phyloP scores from a whole-genome alignment of 2,113 vertebrate species.

The Leucopsar rothschildi region DNA sequence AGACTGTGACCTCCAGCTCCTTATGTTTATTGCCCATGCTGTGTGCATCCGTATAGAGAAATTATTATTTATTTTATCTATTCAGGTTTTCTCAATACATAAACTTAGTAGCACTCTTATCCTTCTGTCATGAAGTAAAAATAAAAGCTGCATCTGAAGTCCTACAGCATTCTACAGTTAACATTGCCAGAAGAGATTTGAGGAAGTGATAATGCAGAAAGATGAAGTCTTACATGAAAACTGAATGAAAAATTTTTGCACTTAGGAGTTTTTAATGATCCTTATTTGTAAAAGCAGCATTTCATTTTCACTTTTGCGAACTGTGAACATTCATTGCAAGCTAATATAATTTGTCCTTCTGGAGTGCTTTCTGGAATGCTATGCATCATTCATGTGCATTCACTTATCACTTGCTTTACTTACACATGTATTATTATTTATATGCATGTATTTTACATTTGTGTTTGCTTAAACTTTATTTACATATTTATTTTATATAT shows the following conservation, averaged over 20 bases:
- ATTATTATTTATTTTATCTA: background rate
- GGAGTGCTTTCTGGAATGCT: background rate
- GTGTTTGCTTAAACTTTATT: background rate
- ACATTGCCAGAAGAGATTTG: background rate
- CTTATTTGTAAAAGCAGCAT: background rate
- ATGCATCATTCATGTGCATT: background rate
- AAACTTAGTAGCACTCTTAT: background rate
- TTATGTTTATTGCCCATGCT: background rate
- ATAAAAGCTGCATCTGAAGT: background rate
- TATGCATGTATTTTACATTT: background rate
- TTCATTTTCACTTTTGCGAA: background rate
- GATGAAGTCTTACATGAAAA: background rate
- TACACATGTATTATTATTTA: background rate
- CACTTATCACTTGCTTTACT: background rate
- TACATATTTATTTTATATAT: background rate
- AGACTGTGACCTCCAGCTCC: background rate
- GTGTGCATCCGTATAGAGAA: background rate
- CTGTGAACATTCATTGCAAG: background rate
- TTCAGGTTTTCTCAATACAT: background rate
- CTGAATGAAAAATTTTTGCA: background rate
- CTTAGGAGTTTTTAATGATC: background rate
- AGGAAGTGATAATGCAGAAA: background rate
- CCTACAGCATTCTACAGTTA: rapidly evolving
- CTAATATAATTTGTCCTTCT: background rate
- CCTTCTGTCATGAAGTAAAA: background rate